Percentiles rank a stretch among this genome's conserved stretches.
Evolutionary conservation across 1,140 invertebrate genomes (phyloP).

Genomic region (Meteorus sp.): DNA sequence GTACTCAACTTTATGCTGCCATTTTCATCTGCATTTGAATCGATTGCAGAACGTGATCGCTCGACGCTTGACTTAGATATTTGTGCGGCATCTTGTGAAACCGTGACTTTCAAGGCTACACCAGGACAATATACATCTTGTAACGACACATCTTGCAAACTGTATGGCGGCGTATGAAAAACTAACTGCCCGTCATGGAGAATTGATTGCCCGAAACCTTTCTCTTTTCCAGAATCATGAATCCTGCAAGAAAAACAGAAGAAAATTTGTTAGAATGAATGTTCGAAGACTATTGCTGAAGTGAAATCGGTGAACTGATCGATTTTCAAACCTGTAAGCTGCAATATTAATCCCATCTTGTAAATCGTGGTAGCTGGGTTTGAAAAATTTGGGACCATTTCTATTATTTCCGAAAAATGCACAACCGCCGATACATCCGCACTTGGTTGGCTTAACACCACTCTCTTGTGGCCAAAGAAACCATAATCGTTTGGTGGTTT

Average conservation of each 20-base stretch:
- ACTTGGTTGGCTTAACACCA: slow-evolving; percentile 68
- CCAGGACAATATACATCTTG: slow-evolving; percentile 63
- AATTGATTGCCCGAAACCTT: slow-evolving; percentile 92
- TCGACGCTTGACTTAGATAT: slow-evolving; percentile 43
- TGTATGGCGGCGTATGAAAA: slow-evolving; percentile 87
- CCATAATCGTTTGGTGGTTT: slow-evolving; percentile 85
- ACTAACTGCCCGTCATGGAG: slow-evolving; percentile 85
- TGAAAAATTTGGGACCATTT: slow-evolving; percentile 86
- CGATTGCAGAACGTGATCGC: slow-evolving; percentile 49
- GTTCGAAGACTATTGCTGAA: background rate
- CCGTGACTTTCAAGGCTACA: slow-evolving; percentile 41
- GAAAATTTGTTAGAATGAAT: slow-evolving; percentile 10
- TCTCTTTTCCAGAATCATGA: slow-evolving; percentile 68
- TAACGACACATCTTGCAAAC: slow-evolving; percentile 74
- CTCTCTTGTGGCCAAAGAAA: slow-evolving; percentile 85
- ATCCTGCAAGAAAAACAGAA: slow-evolving; percentile 59
- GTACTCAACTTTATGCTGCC: slow-evolving; percentile 46
- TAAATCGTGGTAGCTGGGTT: slow-evolving; percentile 77
- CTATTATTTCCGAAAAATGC: slow-evolving; percentile 89
- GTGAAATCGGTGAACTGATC: slow-evolving; percentile 1
- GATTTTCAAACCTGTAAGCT: too few species aligned
- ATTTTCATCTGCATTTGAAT: slow-evolving; percentile 39
- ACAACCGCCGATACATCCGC: slow-evolving; percentile 94
- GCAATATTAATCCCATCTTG: slow-evolving; percentile 82
- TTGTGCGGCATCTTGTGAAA: slow-evolving; percentile 37